phyloP scores from a whole-genome alignment of 2,113 vertebrate species.

The Myrmecobius fasciatus region DNA sequence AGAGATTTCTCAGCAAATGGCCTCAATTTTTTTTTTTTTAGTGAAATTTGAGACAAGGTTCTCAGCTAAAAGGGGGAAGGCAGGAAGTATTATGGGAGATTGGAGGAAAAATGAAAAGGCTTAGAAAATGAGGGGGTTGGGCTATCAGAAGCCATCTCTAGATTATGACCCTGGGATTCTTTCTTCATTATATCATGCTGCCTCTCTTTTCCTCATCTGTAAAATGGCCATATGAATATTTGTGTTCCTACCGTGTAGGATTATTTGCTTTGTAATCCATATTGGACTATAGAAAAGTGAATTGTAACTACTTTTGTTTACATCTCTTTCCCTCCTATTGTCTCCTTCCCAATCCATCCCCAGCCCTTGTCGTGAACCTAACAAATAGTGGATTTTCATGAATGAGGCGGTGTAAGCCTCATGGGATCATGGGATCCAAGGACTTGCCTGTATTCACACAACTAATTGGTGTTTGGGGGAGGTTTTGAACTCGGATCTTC shows the following conservation, averaged over 20 bases:
- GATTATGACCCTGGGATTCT: background rate
- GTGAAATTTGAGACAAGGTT: background rate
- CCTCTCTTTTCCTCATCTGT: background rate
- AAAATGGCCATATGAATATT: background rate
- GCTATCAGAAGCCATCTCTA: background rate
- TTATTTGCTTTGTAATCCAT: background rate
- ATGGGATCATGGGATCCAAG: background rate
- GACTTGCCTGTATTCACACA: background rate
- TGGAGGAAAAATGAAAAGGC: background rate
- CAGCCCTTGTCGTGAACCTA: background rate
- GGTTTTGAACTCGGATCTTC: background rate
- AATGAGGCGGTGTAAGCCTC: background rate
- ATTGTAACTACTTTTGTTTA: background rate
- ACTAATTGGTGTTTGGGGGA: background rate
- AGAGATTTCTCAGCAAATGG: background rate
- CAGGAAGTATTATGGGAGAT: background rate
- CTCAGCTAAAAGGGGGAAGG: background rate
- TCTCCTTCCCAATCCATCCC: background rate
- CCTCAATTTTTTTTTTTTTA: background rate
- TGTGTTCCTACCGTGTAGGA: background rate
- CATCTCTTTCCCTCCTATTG: background rate
- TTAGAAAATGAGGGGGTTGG: background rate
- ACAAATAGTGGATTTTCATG: background rate
- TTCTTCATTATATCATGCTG: background rate
- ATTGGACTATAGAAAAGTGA: background rate